Percentiles rank a stretch among this genome's conserved stretches.
Evolutionary conservation across 2,888 invertebrate genomes (phyloP).

Genomic region (Meteorus cinctellus): DNA sequence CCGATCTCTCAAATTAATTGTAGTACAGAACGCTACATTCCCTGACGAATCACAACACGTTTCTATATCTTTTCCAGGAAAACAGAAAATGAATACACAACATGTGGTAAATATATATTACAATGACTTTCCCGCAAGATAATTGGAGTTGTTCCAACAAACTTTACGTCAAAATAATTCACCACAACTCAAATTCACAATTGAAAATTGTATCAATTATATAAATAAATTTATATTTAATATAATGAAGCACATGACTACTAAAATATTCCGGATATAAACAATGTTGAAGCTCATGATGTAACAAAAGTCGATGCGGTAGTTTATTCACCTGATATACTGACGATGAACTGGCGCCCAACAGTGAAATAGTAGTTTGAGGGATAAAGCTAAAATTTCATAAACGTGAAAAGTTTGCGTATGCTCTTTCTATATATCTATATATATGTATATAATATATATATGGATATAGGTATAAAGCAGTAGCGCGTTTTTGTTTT

Average conservation of each 20-base stretch:
- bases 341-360: constrained; percentile 23
- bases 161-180: too few relatives aligned
- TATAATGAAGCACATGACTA: not conserved
- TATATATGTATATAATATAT: constrained; percentile 13
- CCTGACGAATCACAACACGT: too few relatives aligned
- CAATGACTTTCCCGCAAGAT: too few relatives aligned
- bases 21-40: too few relatives aligned
- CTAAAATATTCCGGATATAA: constrained; percentile 28
- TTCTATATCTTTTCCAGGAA: too few relatives aligned
- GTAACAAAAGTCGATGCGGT: constrained; percentile 25
- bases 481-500: constrained; percentile 48
- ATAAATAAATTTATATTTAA: not conserved
- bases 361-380: not conserved
- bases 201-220: too few relatives aligned
- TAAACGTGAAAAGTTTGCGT: constrained; percentile 21
- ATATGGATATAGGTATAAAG: constrained; percentile 22
- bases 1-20: too few relatives aligned
- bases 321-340: constrained; percentile 35
- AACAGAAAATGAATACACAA: too few relatives aligned
- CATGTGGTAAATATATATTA: too few relatives aligned
- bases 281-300: constrained; percentile 28
- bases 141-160: too few relatives aligned
- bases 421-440: not conserved
- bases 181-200: too few relatives aligned
- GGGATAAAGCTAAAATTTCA: constrained; percentile 7